Evolutionary conservation across 2,888 invertebrate species (phyloP), one percentile per base, ranked within the genome.

Genomic region (Tiliacea citrago): DNA sequence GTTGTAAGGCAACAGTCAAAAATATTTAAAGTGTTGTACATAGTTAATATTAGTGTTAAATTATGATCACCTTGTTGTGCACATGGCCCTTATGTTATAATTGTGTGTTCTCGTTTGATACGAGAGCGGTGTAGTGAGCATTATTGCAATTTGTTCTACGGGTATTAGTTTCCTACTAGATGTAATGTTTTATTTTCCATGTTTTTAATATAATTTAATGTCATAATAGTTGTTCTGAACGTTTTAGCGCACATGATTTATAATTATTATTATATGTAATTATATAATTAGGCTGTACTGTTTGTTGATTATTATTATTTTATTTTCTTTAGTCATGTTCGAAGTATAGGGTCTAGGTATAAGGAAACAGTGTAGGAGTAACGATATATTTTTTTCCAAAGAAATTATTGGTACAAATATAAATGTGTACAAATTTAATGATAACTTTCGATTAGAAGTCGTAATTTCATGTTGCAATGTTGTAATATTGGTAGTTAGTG

Each of bases 111-210:
- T 82, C 79, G 83, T 81, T 75, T 29, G 73, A 73, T 66, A 86
- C 83, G 88, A 86, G 82, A 78, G 72, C 73, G 74, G 83, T 76
- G 83, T 85, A 84, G 86, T 88, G 83, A 89, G 90, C 89, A 89
- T 92, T 90, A 89, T 92, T 91, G 96, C 96, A 96, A 96, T 96
- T 94, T 94, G 93, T 95, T 95, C 92, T 96, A 96, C 96, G 96
- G 96, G 96, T 96, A 96, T 96, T 96, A 96, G 96, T 96, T 96
- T 96, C 96, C 96, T 96, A 96, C 90, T 96, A 96, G 96, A 86
- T 93, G 91, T 96, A 96, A 93, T 91, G 92, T 94, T 94, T 88
- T 95, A 93, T 94, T 95, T 95, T 92, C 88, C 90, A 93, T 91
- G 94, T 95, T 94, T 86, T 94, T 89, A 88, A 90, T 90, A 89